These are phyloP conservation scores for Mnemiopsis leidyi DNA, from an alignment of 37 sponge, comb jelly and placozoan species.

Conservation along the genomic window DNA sequence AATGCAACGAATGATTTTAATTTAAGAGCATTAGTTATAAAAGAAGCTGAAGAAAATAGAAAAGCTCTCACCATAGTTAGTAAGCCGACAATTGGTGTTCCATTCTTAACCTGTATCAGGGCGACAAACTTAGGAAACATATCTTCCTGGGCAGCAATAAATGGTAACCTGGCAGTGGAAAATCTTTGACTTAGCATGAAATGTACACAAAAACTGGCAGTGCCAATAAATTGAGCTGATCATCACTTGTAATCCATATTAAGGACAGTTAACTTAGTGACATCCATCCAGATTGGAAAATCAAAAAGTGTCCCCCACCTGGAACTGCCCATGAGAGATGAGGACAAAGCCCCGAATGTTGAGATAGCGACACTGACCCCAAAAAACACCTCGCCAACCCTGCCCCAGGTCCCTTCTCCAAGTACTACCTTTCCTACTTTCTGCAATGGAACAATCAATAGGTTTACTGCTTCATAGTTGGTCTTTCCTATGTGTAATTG, in stretches of 20 bases:
- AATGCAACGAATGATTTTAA: too few relatives aligned
- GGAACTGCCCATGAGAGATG: constrained; percentile 38
- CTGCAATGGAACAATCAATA: too few relatives aligned
- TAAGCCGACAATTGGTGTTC: background rate
- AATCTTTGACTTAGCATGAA: too few relatives aligned
- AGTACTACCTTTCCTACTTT: background rate
- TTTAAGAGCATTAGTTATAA: background rate
- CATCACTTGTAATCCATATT: too few relatives aligned
- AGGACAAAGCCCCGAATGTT: constrained; percentile 6
- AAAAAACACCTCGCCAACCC: background rate
- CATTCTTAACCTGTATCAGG: background rate
- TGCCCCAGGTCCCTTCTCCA: constrained; percentile 6
- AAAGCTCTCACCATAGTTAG: background rate
- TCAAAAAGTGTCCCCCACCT: background rate
- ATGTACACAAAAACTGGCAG: too few relatives aligned
- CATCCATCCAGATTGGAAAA: too few relatives aligned
- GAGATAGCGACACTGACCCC: background rate
- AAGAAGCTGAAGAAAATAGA: background rate
- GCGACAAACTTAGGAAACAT: background rate
- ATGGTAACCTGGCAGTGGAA: constrained; percentile 1
- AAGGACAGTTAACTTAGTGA: too few relatives aligned
- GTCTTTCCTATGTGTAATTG: too few relatives aligned
- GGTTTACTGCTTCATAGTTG: too few relatives aligned
- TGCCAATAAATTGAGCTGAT: too few relatives aligned
- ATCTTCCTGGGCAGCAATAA: constrained; percentile 27